phyloP scores from a whole-genome alignment of 2,113 vertebrate species.

The Ivindomyrus marchei region DNA sequence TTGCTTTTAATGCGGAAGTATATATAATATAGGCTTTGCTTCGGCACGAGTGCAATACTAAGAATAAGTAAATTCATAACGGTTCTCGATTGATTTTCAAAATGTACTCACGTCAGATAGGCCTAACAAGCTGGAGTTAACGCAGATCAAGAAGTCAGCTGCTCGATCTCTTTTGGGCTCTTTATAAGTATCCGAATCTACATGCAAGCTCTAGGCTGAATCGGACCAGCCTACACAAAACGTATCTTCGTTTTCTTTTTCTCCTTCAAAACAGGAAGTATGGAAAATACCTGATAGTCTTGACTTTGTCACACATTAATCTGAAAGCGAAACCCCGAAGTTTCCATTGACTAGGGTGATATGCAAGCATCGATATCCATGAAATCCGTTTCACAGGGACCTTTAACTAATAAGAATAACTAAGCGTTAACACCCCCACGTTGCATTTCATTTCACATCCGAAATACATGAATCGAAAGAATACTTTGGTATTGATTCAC shows the following conservation, averaged over 20 bases:
- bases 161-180: neutral
- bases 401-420: neutral
- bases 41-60: neutral
- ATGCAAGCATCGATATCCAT: neutral
- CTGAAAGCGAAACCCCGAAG: neutral
- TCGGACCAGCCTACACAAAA: neutral
- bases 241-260: neutral
- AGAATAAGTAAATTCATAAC: neutral
- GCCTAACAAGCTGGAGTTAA: neutral
- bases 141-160: neutral
- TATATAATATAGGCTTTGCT: neutral
- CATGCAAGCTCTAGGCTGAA: neutral
- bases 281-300: constrained; percentile 2
- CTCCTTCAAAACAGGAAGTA: constrained; percentile 6
- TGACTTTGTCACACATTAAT: neutral
- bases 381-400: neutral
- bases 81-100: neutral
- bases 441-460: neutral
- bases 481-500: neutral
- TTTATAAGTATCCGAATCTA: neutral
- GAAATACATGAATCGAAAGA: neutral
- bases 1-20: neutral
- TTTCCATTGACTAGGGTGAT: neutral
- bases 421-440: neutral
- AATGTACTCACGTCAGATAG: neutral